Conservation (phyloP, 2,113 vertebrate species). For the Noturus placidus region DNA sequence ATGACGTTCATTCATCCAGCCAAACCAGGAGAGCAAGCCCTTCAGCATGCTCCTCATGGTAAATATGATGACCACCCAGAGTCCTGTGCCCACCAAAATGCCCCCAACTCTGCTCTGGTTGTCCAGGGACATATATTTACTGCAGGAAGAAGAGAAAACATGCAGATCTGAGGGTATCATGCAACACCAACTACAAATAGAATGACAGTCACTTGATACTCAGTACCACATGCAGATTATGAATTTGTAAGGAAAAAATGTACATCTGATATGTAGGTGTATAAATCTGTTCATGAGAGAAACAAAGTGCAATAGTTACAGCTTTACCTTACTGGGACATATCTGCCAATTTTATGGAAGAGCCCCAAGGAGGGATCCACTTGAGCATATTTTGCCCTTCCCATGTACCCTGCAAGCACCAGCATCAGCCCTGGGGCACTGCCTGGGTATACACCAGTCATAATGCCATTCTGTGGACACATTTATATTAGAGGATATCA, state of each 20-base stretch:
- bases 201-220: background rate
- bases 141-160: conserved; percentile 47
- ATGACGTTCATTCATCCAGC: conserved; percentile 78
- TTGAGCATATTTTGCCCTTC: conserved; percentile 49
- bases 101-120: conserved; percentile 77
- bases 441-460: conserved; percentile 57
- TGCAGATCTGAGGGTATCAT: background rate
- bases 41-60: conserved; percentile 83
- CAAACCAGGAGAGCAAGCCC: conserved; percentile 83
- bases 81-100: conserved; percentile 80
- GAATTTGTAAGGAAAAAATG: background rate
- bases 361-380: conserved; percentile 55
- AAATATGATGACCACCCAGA: conserved; percentile 81
- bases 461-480: conserved; percentile 51
- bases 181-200: background rate
- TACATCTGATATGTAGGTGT: background rate
- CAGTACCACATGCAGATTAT: background rate
- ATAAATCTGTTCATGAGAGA: background rate
- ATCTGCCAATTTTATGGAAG: conserved; percentile 36
- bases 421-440: conserved; percentile 51
- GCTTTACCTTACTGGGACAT: conserved; percentile 48
- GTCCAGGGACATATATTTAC: conserved; percentile 77
- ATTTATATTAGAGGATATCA: background rate
- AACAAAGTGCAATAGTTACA: background rate
- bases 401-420: conserved; percentile 53